Percentiles rank a stretch among this genome's conserved stretches.
Conservation (phyloP, 2,888 invertebrate species). For the Schizaphis graminum region DNA sequence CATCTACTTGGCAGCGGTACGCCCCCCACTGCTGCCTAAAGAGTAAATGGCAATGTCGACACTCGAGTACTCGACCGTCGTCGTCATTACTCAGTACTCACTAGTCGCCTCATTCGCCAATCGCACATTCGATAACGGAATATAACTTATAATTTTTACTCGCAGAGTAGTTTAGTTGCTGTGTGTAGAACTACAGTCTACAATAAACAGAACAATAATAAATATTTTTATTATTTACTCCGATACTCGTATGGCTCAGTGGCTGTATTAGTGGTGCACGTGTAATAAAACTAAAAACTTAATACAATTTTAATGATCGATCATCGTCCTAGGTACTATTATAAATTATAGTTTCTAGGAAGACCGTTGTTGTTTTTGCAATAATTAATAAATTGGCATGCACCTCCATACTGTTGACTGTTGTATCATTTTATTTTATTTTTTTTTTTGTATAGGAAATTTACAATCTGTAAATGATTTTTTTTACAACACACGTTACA, state of each 20-base stretch:
- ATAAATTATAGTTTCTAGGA: neutral
- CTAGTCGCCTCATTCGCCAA: neutral
- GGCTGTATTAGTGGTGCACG: neutral
- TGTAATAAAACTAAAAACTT: neutral
- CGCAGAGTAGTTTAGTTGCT: neutral
- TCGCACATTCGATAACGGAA: neutral
- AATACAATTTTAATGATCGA: neutral
- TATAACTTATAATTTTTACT: neutral
- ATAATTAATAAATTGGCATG: neutral
- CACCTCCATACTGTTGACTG: too few species aligned
- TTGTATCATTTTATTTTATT: neutral
- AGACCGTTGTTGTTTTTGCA: neutral
- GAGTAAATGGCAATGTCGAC: neutral
- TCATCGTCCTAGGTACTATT: neutral
- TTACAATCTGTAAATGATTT: too few species aligned
- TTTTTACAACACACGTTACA: too few species aligned
- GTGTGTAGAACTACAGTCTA: too few species aligned
- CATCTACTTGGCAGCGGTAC: conserved; percentile 33
- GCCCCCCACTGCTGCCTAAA: neutral
- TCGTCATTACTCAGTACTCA: neutral
- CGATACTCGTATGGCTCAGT: too few species aligned
- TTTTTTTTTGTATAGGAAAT: too few species aligned
- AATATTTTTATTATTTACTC: too few species aligned
- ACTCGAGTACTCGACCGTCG: neutral
- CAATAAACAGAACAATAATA: too few species aligned